Evolutionary conservation across 2,888 invertebrate species (phyloP), one percentile per base, ranked within the genome.

Genomic region (Neoaliturus tenellus): DNA sequence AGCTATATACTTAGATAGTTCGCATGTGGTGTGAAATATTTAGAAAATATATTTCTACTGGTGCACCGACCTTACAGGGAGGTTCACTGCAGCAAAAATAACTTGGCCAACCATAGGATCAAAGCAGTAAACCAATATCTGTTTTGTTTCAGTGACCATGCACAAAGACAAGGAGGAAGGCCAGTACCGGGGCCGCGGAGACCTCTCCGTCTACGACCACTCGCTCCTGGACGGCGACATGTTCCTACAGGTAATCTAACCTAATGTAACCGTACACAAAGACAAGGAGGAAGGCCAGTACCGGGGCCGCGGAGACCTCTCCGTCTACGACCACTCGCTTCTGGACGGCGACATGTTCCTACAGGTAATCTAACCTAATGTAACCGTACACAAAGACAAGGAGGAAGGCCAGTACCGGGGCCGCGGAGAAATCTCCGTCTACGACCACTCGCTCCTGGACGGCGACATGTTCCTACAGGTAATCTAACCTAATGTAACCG

Each of bases 381-480:
- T 97, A 91, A 97, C 97, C 89, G 97, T 98, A 96, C 96, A 97
- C 93, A 97, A 97, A 92, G 97, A 97, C 89, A 97, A 97, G 90
- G 97, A 97, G 89, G 96, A 97, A 86, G 85, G 86, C 39, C 39
- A 39, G 6, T 12, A 39, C 6, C 12, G 12, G 6, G 91, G 95
- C 95, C 88, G 95, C 39, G 6, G 39, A 5, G 39, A 39, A 5
- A 5, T 39, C 39, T 39, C 39, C 39, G 39, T 12, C 39, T 39
- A 12, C 12, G n/a, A n/a, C n/a, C n/a, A n/a, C n/a, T n/a, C n/a
- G n/a, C n/a, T 97, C 91, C 94, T 98, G 87, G 98, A 98, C 91
- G 98, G 98, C 87, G 98, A 98, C 92, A 96, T 97, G 95, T 98
- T 98, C 93, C 93, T 98, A 89, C 98, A 98, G n/a, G n/a, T n/a